Conservation (phyloP, 2,888 invertebrate species). For the Drosophila robusta region DNA sequence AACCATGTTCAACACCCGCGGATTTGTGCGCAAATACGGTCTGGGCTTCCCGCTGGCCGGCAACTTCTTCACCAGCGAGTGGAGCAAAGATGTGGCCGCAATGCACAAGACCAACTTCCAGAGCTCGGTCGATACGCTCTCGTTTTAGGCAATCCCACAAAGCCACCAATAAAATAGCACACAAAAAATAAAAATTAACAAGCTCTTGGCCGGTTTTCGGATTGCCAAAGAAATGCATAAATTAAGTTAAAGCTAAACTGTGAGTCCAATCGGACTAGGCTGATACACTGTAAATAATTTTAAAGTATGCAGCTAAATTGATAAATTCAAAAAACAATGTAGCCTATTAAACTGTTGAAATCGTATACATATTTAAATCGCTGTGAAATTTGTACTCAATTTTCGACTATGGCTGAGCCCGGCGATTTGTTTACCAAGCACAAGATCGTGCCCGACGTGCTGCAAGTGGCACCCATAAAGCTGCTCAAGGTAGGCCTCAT, state of each 20-base stretch:
- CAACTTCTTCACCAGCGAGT: conserved; percentile 70
- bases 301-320: not conserved
- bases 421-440: conserved; percentile 38
- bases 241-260: conserved; percentile 32
- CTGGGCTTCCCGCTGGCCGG: conserved; percentile 87
- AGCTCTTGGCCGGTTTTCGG: conserved; percentile 41
- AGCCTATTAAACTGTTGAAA: not conserved
- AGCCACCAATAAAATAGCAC: not conserved
- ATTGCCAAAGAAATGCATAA: conserved; percentile 62
- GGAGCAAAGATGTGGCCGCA: conserved; percentile 83
- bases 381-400: not conserved
- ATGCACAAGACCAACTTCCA: conserved; percentile 76
- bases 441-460: conserved; percentile 53
- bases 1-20: conserved; percentile 87
- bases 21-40: conserved; percentile 91
- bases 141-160: conserved; percentile 9
- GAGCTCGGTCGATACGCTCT: conserved; percentile 7
- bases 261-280: conserved; percentile 12
- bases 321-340: not conserved
- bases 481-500: conserved; percentile 52
- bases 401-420: conserved; percentile 25
- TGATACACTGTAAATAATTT: conserved; percentile 42
- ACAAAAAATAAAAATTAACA: conserved; percentile 16
- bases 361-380: not conserved
- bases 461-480: conserved; percentile 35